These are phyloP conservation scores for Laspeyria flexula DNA, from an alignment of 2,888 invertebrate genomes.

Conservation along the genomic window DNA sequence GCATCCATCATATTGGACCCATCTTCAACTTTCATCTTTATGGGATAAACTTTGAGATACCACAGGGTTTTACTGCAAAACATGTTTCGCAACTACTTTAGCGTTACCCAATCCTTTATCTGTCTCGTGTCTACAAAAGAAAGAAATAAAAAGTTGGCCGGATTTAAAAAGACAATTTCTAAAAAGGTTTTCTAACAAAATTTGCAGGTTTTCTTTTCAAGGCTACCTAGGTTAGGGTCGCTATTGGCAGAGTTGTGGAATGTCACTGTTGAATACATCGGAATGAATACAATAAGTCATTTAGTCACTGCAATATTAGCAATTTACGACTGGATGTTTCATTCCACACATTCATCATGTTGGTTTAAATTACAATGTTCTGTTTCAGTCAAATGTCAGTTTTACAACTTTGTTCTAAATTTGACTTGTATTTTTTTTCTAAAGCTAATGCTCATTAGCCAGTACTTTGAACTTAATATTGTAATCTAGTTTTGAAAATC, in stretches of 20 bases:
- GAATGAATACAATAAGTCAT: no score
- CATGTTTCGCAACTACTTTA: neutral
- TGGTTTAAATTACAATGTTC: no score
- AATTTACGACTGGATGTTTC: no score
- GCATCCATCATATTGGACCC: constrained; percentile 8
- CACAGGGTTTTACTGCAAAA: neutral
- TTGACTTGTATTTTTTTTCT: no score
- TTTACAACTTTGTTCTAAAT: no score
- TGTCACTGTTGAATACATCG: neutral
- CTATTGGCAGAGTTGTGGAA: neutral
- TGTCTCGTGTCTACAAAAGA: neutral
- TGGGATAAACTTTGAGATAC: neutral
- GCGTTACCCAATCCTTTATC: neutral
- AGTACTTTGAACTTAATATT: no score
- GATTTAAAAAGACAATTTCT: neutral
- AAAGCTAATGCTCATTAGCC: no score
- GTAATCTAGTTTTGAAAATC: no score
- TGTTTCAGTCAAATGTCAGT: no score
- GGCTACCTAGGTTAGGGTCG: neutral
- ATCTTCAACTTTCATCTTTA: constrained; percentile 1
- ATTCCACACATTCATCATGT: no score
- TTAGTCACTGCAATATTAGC: no score
- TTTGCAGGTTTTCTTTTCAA: neutral
- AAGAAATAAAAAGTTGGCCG: neutral
- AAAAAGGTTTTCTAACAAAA: neutral